These are phyloP conservation scores for Hydrolagus colliei DNA, from an alignment of 2,797 vertebrate genomes.

Conservation along the genomic window DNA sequence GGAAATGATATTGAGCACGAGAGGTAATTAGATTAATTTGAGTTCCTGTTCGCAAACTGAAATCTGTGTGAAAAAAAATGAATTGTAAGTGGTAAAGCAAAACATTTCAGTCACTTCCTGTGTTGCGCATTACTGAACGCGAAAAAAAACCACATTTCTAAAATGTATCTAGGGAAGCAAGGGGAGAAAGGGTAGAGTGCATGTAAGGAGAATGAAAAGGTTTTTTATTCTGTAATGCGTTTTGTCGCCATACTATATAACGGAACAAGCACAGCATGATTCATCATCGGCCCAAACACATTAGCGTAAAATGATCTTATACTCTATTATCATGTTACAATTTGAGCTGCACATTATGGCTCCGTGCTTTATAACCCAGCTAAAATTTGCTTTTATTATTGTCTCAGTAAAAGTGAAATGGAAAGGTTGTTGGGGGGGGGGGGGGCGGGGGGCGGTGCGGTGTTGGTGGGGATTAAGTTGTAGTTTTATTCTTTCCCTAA, in stretches of 20 bases:
- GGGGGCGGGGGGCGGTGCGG: too few relatives aligned
- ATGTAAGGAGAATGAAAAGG: not conserved
- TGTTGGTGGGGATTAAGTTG: not conserved
- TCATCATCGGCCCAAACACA: slow-evolving; percentile 14
- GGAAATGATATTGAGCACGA: not conserved
- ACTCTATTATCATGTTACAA: slow-evolving; percentile 21
- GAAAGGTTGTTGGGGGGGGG: too few relatives aligned
- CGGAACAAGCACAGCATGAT: slow-evolving; percentile 7
- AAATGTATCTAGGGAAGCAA: too few relatives aligned
- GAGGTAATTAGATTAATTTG: not conserved
- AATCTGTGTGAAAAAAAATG: not conserved
- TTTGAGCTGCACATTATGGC: not conserved
- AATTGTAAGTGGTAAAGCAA: not conserved
- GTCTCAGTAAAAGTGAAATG: not conserved
- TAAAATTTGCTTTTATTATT: slow-evolving; percentile 2
- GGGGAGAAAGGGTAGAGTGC: not conserved
- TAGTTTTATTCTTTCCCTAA: not conserved
- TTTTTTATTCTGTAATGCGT: not conserved
- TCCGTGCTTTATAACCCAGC: not conserved
- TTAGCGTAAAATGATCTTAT: slow-evolving; percentile 18
- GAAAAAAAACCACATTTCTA: not conserved
- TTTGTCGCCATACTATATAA: not conserved
- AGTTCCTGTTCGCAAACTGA: not conserved
- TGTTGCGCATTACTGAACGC: not conserved
- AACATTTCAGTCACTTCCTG: not conserved